A percentile compares a stretch with the other conserved stretches of the same genome.
Conservation (phyloP, 2,797 vertebrate species). For the Spinus pinus region DNA sequence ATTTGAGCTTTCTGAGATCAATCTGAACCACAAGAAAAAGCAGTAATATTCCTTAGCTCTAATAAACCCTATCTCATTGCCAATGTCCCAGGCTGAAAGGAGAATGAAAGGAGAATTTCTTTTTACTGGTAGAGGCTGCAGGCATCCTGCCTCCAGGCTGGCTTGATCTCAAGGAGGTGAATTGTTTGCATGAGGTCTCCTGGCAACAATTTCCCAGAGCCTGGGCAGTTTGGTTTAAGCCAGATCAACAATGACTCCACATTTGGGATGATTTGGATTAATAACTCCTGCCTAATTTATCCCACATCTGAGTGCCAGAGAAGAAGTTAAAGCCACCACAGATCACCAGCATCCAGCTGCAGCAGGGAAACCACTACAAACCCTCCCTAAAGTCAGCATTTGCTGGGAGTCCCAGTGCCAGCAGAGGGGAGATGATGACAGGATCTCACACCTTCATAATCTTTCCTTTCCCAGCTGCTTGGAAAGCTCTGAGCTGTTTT, state of each 20-base stretch:
- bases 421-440: neutral
- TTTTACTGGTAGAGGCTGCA: neutral
- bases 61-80: neutral
- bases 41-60: neutral
- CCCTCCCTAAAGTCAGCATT: neutral
- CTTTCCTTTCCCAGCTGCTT: neutral
- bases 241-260: neutral
- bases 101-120: neutral
- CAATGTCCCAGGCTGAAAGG: neutral
- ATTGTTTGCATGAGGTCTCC: neutral
- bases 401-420: neutral
- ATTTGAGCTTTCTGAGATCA: neutral
- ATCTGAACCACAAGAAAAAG: neutral
- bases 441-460: neutral
- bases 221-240: neutral
- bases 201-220: neutral
- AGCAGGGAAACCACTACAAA: neutral
- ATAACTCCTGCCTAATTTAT: neutral
- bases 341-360: rapidly evolving
- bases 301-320: neutral
- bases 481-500: neutral
- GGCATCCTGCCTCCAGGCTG: neutral
- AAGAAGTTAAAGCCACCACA: neutral
- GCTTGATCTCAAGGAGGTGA: neutral
- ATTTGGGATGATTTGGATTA: neutral